Base-by-base conservation (phyloP, 2,797 vertebrate genomes). In the Esox masquinongy region DNA sequence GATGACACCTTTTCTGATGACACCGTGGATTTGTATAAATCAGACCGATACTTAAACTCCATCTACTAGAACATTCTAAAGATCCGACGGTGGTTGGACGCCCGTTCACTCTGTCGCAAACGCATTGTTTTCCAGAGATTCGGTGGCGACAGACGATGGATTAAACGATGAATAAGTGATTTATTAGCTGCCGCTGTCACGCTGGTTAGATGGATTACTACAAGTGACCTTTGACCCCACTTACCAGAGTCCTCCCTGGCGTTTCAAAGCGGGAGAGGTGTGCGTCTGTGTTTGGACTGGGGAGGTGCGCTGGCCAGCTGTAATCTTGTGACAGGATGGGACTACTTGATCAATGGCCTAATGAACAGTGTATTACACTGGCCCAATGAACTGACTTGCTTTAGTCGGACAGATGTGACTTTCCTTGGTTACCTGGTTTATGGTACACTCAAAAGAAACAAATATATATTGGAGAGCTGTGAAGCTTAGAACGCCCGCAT, bases 141-240 rank as follows among this genome's bases (percentile, higher is more conserved):
- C 87, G 86, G 82, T 88, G 83, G 85, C 84, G 91, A 93, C 92
- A 92, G 88, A 89, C 92, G 89, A 93, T 93, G 93, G 93, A 94
- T 94, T 94, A 94, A 94, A 94, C 88, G 87, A 94, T 94, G 94
- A 95, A 94, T 94, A 94, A 93, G 93, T 95, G 94, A 95, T 95
- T 95, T 95, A 95, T 95, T 95, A 94, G 93, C 94, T 93, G 91
- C 92, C 85, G 91, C 92, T 94, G 93, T 94, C 93, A 94, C 79
- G 85, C 91, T 92, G 93, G 90, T 94, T 94, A 94, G 94, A 94
- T 94, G 94, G 94, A 95, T 95, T 93, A 94, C 94, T 94, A 94
- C 93, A 94, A 89, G 88, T 80, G 80, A 93, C 94, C 94, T 92
- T 86, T 94, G 92, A 94, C 93, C 94, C 93, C 92, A 93, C 93